Evolutionary conservation across 1,140 invertebrate genomes (phyloP).

Genomic region (Leguminivora glycinivorella): DNA sequence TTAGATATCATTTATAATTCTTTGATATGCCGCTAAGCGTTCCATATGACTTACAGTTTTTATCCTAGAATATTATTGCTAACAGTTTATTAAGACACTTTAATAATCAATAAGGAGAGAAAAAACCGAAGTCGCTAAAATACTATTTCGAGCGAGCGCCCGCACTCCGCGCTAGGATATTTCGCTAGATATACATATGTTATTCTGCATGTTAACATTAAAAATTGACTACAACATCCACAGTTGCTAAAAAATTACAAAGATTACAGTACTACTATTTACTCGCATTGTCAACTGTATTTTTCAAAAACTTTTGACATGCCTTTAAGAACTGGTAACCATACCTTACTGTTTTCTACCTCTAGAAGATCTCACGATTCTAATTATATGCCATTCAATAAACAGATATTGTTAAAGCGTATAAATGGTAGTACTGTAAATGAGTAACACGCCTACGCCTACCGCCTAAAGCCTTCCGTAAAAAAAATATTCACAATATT

Average conservation of each 20-base stretch:
- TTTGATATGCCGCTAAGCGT: neutral
- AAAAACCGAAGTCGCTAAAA: neutral
- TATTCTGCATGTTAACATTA: slow-evolving; percentile 10
- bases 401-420: neutral
- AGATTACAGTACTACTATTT: slow-evolving; percentile 9
- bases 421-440: neutral
- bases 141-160: neutral
- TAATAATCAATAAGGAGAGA: neutral
- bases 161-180: slow-evolving; percentile 7
- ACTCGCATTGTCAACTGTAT: neutral
- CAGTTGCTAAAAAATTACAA: slow-evolving; percentile 26
- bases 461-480: slow-evolving; percentile 29
- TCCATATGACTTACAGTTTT: neutral
- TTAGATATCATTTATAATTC: neutral
- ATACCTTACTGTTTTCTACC: too few species aligned
- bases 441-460: slow-evolving; percentile 14
- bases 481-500: slow-evolving; percentile 36
- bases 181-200: slow-evolving; percentile 15
- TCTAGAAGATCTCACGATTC: too few species aligned
- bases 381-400: too few species aligned
- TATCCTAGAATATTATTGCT: slow-evolving; percentile 8
- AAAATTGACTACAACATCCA: slow-evolving; percentile 28
- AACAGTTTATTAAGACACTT: slow-evolving; percentile 12
- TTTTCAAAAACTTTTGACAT: neutral
- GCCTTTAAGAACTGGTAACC: too few species aligned